Evolutionary conservation across 2,113 vertebrate species (phyloP), one percentile per base, ranked within the genome.

Genomic region (Colossoma macropomum): DNA sequence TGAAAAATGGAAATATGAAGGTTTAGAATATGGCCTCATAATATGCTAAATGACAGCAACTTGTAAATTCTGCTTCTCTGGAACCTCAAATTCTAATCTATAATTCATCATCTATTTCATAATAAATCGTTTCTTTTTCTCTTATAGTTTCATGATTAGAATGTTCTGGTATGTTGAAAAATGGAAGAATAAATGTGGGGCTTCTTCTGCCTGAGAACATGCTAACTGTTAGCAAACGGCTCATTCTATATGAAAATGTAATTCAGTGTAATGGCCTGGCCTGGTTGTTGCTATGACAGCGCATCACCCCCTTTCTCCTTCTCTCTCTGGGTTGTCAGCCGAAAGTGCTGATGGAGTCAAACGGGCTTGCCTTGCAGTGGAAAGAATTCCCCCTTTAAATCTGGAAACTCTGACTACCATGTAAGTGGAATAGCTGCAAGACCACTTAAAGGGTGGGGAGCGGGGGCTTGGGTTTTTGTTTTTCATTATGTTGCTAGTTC

Each of bases 371-470:
- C 63, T 86, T 79, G 75, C 21, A 21, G 41, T 84, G 87, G 89
- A 89, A 89, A 89, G 85, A 87, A 90, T 88, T 75, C 60, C 34
- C 75, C 68, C 13, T 17, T 65, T 84, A 54, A 68, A 86, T 84
- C 79, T 89, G 86, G 87, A 88, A 87, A 83, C 85, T 87, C 66
- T 86, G 79, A 84, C 75, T 54, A 70, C 66, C 76, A 56, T 79
- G 84, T 82, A 82, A 74, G 74, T 52, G 48, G 63, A 80, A 86
- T 83, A 68, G 66, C 75, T 73, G 27, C 84, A 85, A 62, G 83
- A 86, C 77, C 76, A 86, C 80, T 89, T 80, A 34, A 79, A 82
- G 77, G 81, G 66, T 71, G 50, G 34, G 52, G 71, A 84, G 79
- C 34, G n/a, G 81, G 81, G 77, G 75, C 28, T 65, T 50, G 66